Evolutionary conservation across 2,888 invertebrate species (phyloP), one percentile per base, ranked within the genome.

Genomic region (Tetrapedia diversipes): DNA sequence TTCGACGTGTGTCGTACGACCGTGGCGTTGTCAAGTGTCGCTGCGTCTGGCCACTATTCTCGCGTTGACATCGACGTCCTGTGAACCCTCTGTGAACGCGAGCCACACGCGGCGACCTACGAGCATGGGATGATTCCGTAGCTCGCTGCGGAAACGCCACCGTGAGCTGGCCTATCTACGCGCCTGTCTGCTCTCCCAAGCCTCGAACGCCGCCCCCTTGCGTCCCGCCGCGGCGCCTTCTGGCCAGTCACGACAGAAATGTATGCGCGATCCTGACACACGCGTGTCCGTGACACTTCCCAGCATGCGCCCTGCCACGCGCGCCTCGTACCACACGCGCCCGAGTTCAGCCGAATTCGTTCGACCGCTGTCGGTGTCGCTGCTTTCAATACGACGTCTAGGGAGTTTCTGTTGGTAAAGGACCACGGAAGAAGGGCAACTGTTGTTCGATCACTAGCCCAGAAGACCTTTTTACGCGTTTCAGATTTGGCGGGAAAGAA

Each of bases 201-300:
- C 69, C 64, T 47, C 73, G 64, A 47, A 56, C 32, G 54, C 24
- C 47, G 37, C 53, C 68, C 71, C 54, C 68, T 73, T 66, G 16
- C 76, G 49, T 63, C 67, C 59, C 69, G 34, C 47, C 57, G 11
- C 63, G 53, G 4, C 22, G 61, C 71, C 70, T 64, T 61, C 77
- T 59, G 67, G 49, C 43, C 67, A 75, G 71, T 72, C 73, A 37
- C 68, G 68, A 57, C 34, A 61, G n/a, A 64, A 61, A 51, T 64
- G 68, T 71, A 82, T 73, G 69, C 66, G 80, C 77, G 82, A 73
- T 73, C 82, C 61, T 82, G 56, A 67, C 71, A 80, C 80, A 72
- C 80, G 82, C 77, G 82, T 77, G 73, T 59, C 68, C 73, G 79
- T 78, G 66, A 79, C 78, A 74, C 73, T 14, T 54, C 56, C 71